Conservation (phyloP, 2,113 vertebrate species). For the Elephantulus edwardii region DNA sequence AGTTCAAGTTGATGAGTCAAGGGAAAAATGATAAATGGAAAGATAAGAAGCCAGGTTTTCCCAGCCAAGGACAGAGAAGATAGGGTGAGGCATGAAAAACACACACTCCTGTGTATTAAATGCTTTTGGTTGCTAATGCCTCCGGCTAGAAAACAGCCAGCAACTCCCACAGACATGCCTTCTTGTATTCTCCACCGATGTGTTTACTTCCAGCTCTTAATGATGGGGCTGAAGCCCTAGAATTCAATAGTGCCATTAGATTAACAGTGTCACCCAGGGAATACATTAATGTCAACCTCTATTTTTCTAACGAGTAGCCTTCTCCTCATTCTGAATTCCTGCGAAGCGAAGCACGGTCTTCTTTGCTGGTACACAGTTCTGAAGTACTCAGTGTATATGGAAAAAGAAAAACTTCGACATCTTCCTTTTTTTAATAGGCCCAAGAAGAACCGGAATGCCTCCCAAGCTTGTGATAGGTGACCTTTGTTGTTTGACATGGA, state of each 20-base stretch:
- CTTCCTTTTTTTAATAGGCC: conserved; percentile 24
- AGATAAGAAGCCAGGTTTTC: conserved; percentile 7
- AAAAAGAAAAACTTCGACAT: conserved; percentile 41
- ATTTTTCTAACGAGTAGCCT: conserved; percentile 17
- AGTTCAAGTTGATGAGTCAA: conserved; percentile 25
- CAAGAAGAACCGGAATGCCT: conserved; percentile 48
- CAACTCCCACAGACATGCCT: neutral
- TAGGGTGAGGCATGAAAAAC: neutral
- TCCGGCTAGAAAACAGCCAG: neutral
- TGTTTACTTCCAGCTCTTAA: conserved; percentile 29
- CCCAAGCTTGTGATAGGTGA: conserved; percentile 64
- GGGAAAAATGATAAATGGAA: conserved; percentile 34
- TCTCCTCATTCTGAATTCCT: conserved; percentile 40
- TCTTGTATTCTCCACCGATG: neutral
- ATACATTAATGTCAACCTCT: conserved; percentile 20
- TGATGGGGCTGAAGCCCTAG: neutral
- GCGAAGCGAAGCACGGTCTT: neutral
- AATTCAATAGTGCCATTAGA: neutral
- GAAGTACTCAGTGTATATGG: conserved; percentile 40
- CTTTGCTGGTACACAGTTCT: neutral
- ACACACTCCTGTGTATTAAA: neutral
- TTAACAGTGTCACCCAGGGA: neutral
- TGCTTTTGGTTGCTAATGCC: conserved; percentile 19
- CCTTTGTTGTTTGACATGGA: conserved; percentile 72
- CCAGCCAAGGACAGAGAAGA: neutral